Conservation (phyloP, 2,797 vertebrate species). For the Pelobates cultripes region DNA sequence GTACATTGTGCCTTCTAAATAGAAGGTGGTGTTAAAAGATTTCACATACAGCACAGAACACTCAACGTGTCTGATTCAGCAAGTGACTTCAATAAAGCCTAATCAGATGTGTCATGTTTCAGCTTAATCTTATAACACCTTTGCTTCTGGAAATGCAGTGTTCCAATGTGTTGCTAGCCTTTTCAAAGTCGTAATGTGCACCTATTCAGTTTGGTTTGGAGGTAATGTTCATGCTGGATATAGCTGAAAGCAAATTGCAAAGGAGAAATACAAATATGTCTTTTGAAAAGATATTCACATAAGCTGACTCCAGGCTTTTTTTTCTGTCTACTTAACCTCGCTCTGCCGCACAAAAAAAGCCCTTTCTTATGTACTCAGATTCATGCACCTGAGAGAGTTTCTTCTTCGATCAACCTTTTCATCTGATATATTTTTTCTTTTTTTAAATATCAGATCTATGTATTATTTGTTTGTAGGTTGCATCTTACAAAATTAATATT, state of each 20-base stretch:
- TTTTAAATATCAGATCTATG: too few relatives aligned
- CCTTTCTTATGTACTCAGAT: background rate
- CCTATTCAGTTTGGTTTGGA: conserved; percentile 35
- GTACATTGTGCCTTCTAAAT: background rate
- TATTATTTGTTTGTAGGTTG: too few relatives aligned
- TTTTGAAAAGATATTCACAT: conserved; percentile 36
- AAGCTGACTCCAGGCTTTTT: conserved; percentile 38
- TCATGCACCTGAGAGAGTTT: background rate
- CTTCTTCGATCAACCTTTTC: background rate
- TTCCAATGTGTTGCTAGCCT: conserved; percentile 36
- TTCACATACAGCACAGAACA: conserved; percentile 10
- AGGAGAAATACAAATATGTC: conserved; percentile 48
- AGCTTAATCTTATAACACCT: conserved; percentile 47
- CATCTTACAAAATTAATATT: too few relatives aligned
- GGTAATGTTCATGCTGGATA: conserved; percentile 31
- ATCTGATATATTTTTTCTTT: background rate
- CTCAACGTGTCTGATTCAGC: conserved; percentile 16
- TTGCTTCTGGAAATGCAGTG: conserved; percentile 40
- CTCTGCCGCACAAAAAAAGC: background rate
- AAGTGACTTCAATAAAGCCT: conserved; percentile 39
- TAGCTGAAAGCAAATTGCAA: conserved; percentile 36
- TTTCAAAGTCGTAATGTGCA: conserved; percentile 36
- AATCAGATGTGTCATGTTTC: conserved; percentile 45
- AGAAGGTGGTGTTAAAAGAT: background rate
- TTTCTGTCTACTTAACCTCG: conserved; percentile 16